phyloP scores from a whole-genome alignment of 2,113 vertebrate genomes.

The Oncorhynchus nerka region DNA sequence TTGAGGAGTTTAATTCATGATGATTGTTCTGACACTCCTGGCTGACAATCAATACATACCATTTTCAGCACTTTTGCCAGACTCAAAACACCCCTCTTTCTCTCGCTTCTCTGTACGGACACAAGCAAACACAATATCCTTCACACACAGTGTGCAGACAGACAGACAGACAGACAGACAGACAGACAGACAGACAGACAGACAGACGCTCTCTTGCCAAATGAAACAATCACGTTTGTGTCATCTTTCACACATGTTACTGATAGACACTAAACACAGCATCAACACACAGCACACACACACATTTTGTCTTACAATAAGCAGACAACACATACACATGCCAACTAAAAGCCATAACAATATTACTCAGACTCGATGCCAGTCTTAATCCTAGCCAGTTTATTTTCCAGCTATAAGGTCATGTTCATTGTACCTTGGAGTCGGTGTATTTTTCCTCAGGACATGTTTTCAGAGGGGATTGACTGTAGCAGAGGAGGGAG shows the following conservation, averaged over 20 bases:
- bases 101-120: neutral
- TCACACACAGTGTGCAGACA: slow-evolving; percentile 48
- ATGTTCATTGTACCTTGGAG: slow-evolving; percentile 10
- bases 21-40: slow-evolving; percentile 66
- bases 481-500: slow-evolving; percentile 11
- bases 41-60: slow-evolving; percentile 61
- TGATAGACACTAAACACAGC: no score
- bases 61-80: slow-evolving; percentile 59
- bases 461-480: slow-evolving; percentile 6
- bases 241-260: no score
- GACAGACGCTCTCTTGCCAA: slow-evolving; percentile 1
- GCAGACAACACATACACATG: neutral
- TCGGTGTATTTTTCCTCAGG: neutral
- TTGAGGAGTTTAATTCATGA: slow-evolving; percentile 70
- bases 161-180: slow-evolving; percentile 8
- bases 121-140: slow-evolving; percentile 33
- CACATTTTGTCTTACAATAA: neutral
- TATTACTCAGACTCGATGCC: slow-evolving; percentile 5
- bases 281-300: neutral
- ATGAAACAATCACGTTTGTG: no score
- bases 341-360: neutral
- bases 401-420: slow-evolving; percentile 22
- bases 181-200: slow-evolving; percentile 25
- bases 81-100: slow-evolving; percentile 4
- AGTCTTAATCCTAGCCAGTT: slow-evolving; percentile 5